Conservation (phyloP, 2,797 vertebrate species). For the Tympanoctomys barrerae region DNA sequence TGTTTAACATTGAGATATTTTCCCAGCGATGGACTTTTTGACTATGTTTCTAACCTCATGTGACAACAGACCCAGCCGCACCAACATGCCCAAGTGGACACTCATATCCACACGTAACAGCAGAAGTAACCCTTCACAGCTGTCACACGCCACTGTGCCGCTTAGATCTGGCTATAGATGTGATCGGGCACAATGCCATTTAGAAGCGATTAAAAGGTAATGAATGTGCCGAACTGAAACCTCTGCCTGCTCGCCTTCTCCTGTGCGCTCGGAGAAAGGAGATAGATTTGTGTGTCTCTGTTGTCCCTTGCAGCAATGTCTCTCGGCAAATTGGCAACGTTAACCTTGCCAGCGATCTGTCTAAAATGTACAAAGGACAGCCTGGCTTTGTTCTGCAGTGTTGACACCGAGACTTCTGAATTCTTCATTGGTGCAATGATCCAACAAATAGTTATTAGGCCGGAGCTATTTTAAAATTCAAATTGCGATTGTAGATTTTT, state of each 20-base stretch:
- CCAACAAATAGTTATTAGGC: slow-evolving; percentile 53
- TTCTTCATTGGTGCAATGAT: slow-evolving; percentile 42
- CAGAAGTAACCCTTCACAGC: slow-evolving; percentile 76
- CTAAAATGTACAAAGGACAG: slow-evolving; percentile 79
- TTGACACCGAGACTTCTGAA: slow-evolving; percentile 43
- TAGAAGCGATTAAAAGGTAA: slow-evolving; percentile 97
- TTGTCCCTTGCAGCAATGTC: slow-evolving; percentile 84
- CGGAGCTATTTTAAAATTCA: slow-evolving; percentile 66
- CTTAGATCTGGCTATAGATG: slow-evolving; percentile 91
- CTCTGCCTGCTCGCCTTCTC: slow-evolving; percentile 92
- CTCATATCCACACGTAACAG: not conserved
- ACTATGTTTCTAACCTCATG: not conserved
- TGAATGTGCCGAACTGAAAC: slow-evolving; percentile 93
- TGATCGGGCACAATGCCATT: slow-evolving; percentile 93
- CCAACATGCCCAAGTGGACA: not conserved
- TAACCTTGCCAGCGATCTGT: slow-evolving; percentile 65
- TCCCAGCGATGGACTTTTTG: slow-evolving; percentile 29
- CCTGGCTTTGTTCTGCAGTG: not conserved
- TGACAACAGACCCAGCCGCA: not conserved
- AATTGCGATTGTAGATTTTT: slow-evolving; percentile 1
- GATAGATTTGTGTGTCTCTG: slow-evolving; percentile 86
- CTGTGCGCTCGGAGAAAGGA: slow-evolving; percentile 84
- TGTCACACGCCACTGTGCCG: slow-evolving; percentile 74
- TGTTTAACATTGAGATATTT: too few relatives aligned
- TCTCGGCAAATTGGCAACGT: slow-evolving; percentile 78